These are phyloP conservation scores for Magallana nippona DNA, from an alignment of 2,888 invertebrate species.

Conservation along the genomic window DNA sequence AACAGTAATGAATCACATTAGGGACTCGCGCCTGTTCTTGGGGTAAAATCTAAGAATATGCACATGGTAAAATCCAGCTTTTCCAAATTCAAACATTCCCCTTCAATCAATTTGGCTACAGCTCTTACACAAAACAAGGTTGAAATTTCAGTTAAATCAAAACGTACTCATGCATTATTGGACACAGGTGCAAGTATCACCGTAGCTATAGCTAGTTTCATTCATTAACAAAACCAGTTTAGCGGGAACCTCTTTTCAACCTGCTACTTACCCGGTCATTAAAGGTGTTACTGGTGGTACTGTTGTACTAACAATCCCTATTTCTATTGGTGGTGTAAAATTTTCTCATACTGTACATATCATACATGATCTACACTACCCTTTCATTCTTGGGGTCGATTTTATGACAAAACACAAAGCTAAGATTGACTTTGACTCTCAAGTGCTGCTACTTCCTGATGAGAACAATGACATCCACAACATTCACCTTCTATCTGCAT, in stretches of 20 bases:
- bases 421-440: no score
- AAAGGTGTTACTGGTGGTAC: no score
- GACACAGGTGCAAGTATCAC: slow-evolving; percentile 41
- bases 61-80: slow-evolving; percentile 11
- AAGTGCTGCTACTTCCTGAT: no score
- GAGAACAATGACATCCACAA: slow-evolving; percentile 5
- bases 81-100: not conserved
- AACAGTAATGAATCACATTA: not conserved
- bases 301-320: no score
- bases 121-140: slow-evolving; percentile 36
- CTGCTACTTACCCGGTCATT: no score
- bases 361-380: no score
- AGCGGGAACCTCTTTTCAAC: no score
- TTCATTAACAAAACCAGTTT: slow-evolving; percentile 29
- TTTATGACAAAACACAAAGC: no score
- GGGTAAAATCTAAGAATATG: slow-evolving; percentile 33
- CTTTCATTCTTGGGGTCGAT: no score
- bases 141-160: not conserved
- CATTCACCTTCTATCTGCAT: slow-evolving; percentile 5
- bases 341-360: no score
- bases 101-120: slow-evolving; percentile 27
- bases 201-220: slow-evolving; percentile 11
- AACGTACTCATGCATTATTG: slow-evolving; percentile 30
- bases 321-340: no score
- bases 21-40: slow-evolving; percentile 41